Conservation (phyloP, 2,113 vertebrate species). For the Percina caprodes region DNA sequence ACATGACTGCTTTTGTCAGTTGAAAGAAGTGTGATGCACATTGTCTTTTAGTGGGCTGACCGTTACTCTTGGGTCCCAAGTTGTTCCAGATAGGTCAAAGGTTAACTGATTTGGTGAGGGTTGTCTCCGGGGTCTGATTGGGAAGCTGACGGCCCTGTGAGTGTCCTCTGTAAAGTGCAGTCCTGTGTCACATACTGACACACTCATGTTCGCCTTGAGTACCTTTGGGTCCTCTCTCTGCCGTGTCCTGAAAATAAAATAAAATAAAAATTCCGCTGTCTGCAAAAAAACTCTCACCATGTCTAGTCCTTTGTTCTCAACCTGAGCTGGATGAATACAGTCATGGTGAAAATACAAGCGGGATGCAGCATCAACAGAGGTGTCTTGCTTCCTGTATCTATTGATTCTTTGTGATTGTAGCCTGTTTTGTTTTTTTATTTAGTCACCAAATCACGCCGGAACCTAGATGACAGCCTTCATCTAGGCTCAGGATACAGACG, state of each 20-base stretch:
- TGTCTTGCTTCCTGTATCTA: conserved; percentile 60
- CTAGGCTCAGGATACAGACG: conserved; percentile 58
- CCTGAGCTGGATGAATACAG: conserved; percentile 65
- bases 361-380: conserved; percentile 63
- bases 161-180: conserved; percentile 79
- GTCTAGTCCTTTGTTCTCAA: conserved; percentile 73
- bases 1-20: conserved; percentile 60
- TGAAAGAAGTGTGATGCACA: conserved; percentile 69
- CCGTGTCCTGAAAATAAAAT: conserved; percentile 27
- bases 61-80: conserved; percentile 61
- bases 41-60: conserved; percentile 76
- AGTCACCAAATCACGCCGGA: conserved; percentile 37
- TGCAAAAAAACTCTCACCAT: conserved; percentile 39
- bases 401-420: conserved; percentile 62
- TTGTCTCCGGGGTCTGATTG: conserved; percentile 72
- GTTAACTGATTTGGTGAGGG: conserved; percentile 78
- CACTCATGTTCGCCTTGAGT: conserved; percentile 73
- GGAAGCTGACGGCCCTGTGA: conserved; percentile 65
- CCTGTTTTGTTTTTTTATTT: conserved; percentile 40
- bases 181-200: conserved; percentile 75
- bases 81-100: conserved; percentile 72
- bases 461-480: conserved; percentile 65
- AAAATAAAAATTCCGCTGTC: conserved; percentile 23
- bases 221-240: conserved; percentile 69
- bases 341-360: conserved; percentile 54